Base-by-base conservation (phyloP, 2,888 invertebrate species). In the Hymenopus coronatus region DNA sequence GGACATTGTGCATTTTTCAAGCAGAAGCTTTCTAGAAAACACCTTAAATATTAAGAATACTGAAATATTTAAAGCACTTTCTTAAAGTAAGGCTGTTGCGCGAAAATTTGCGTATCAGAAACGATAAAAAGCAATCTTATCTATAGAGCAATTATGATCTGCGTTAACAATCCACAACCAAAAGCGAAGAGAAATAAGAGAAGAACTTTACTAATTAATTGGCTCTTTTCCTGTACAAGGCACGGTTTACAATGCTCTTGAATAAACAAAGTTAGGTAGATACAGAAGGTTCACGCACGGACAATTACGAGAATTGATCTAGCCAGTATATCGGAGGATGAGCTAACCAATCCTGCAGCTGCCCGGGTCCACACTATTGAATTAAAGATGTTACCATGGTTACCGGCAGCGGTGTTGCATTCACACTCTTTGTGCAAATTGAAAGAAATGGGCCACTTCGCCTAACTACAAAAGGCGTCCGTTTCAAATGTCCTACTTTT, bases 251-350 rank as follows among this genome's bases (percentile, higher is more conserved):
- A 70, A 70, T 6, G 25, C 20, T 25, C 54, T 70, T 70, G 25
- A 70, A 25, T 70, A 70, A 70, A 70, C 54, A 70, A 70, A 70
- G 54, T 3, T 70, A 70, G 25, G 20, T 4, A 3, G 54, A 70
- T 70, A 25, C 20, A 70, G 54, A 70, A 70, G 54, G 54, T 70
- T 70, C 54, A 70, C 54, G 54, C 25, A 20, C 82, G 70, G 28
- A 89, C 89, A 89, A 89, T 89, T 89, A 89, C 87, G 87, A 83
- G 81, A 89, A 89, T 89, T 89, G 89, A 89, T 83, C 87, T 82
- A 87, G 27, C 82, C 54, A 25, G 54, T 70, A 70, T 70, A 70
- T 70, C 54, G 54, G 54, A 70, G 85, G 85, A 85, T 40, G 85
- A 85, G 85, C 85, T 84, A 84, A 84, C 84, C 84, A 84, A 84